Percentiles rank a stretch among this genome's conserved stretches.
phyloP scores from a whole-genome alignment of 2,797 vertebrate genomes.

The Acanthurus tractus region DNA sequence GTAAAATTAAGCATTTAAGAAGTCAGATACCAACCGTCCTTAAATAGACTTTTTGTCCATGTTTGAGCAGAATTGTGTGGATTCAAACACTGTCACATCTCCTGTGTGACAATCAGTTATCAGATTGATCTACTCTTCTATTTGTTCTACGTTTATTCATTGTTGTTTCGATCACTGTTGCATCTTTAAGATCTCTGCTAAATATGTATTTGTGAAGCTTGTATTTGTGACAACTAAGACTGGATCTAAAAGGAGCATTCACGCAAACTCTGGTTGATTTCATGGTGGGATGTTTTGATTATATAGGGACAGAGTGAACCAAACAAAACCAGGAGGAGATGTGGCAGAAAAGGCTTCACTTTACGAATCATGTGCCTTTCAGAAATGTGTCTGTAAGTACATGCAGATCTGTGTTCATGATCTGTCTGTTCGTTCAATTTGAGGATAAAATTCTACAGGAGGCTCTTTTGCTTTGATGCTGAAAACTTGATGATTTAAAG shows the following conservation, averaged over 20 bases:
- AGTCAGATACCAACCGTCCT: not conserved
- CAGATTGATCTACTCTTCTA: not conserved
- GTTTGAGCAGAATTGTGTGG: constrained; percentile 7
- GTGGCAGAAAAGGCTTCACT: not conserved
- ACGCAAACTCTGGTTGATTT: no score
- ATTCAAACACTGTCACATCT: constrained; percentile 13
- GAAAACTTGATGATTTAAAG: no score
- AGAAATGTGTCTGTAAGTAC: no score
- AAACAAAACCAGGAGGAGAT: no score
- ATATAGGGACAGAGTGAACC: no score
- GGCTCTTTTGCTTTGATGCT: no score
- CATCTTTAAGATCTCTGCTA: constrained; percentile 3
- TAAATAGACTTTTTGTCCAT: not conserved
- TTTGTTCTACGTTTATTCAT: not conserved
- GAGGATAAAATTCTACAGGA: no score
- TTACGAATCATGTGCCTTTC: no score
- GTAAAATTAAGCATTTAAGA: not conserved
- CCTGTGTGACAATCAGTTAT: not conserved
- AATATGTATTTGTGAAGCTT: not conserved
- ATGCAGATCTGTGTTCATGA: no score
- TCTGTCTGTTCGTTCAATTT: no score
- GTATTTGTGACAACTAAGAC: not conserved
- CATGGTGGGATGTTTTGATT: no score
- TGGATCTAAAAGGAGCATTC: no score
- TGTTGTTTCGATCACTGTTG: constrained; percentile 31